A percentile compares a stretch with the other conserved stretches of the same genome.
phyloP scores from a whole-genome alignment of 2,113 vertebrate species.

The Tragelaphus imberbis region DNA sequence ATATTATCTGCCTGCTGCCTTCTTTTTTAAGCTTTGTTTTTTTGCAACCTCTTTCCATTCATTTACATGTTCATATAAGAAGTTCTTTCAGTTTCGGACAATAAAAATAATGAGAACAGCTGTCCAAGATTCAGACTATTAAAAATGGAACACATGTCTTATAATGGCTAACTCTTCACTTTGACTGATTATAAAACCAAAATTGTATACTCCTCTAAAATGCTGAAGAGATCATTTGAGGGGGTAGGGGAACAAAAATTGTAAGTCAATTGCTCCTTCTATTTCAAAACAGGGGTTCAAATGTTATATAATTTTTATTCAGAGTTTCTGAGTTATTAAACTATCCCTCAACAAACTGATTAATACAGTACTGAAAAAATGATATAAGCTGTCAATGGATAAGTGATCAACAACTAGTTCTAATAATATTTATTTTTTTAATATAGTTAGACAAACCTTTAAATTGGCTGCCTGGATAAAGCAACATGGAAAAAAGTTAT shows the following conservation, averaged over 20 bases:
- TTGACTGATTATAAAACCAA: neutral
- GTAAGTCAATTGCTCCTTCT: neutral
- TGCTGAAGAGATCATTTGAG: neutral
- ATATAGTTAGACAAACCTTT: neutral
- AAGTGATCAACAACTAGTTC: neutral
- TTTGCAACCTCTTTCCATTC: neutral
- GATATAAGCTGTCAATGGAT: neutral
- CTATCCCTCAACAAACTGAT: neutral
- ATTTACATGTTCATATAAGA: neutral
- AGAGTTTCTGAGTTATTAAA: neutral
- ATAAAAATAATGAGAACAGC: constrained; percentile 83
- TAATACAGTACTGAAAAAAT: neutral
- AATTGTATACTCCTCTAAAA: neutral
- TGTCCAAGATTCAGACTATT: constrained; percentile 79
- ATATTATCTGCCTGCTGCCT: neutral
- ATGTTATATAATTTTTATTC: neutral
- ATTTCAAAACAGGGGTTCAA: neutral
- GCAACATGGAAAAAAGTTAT: neutral
- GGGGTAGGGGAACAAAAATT: neutral
- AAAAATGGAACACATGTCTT: neutral
- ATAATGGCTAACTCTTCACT: neutral
- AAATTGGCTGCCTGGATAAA: neutral
- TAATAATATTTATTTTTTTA: neutral
- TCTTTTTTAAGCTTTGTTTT: neutral
- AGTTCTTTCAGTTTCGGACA: constrained; percentile 80